Evolutionary conservation across 2,113 vertebrate species (phyloP), one percentile per base, ranked within the genome.

Genomic region (Xenopus laevis): DNA sequence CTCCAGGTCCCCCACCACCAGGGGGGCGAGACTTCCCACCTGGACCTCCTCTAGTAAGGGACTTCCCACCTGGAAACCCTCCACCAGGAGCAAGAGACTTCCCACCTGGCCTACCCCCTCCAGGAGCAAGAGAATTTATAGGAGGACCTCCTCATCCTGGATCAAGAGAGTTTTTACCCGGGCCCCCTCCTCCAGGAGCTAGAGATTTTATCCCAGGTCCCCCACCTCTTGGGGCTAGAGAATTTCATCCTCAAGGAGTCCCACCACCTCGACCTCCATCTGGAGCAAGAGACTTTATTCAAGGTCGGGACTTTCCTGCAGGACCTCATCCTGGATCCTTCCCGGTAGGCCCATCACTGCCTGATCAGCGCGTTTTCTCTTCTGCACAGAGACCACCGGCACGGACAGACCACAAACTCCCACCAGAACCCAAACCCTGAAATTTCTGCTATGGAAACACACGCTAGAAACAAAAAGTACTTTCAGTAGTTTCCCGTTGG

Each of bases 351-450:
- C 23, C 81, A 44, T 68, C 58, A 62, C 59, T 68, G 50, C 58
- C 66, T 13, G 73, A 75, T 16, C 65, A 60, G 10, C 45, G 47
- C 45, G 9, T 27, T 21, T 4, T 58, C 20, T 30, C 62, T 0
- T 30, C 57, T 44, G 45, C 53, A 63, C 45, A 50, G 2, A 50
- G 44, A 44, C 46, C 27, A 18, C 47, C 58, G 9, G 12, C 46
- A 13, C 58, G 55, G 45, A 84, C 78, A 79, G 85, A 86, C 80
- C 78, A 68, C 10, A 61, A 85, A 65, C 84, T 82, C 68, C 79
- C 84, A 53, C 80, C 84, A 0, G 85, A 10, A 3, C 82, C 83
- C 79, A 87, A 84, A 78, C 84, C 84, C 0, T 86, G 47, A 84
- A 57, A 44, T 0, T 5, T 21, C 47, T 59, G 55, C 76, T 76